A percentile compares a stretch with the other conserved stretches of the same genome.
These are phyloP conservation scores for Dryobotodes eremita DNA, from an alignment of 2,888 invertebrate species.

Conservation along the genomic window DNA sequence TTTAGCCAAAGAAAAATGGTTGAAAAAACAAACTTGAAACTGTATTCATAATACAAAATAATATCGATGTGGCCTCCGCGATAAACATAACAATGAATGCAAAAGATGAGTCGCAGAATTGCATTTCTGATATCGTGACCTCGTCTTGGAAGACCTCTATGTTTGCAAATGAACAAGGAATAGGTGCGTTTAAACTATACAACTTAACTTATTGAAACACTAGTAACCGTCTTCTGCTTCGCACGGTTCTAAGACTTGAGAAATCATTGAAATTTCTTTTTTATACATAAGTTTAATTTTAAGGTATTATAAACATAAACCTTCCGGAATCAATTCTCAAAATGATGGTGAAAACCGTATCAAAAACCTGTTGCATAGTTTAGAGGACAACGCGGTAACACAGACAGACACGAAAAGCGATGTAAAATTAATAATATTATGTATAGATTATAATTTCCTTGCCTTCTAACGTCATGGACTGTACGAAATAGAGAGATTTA, in stretches of 20 bases:
- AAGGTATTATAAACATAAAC: too few relatives aligned
- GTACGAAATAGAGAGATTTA: not conserved
- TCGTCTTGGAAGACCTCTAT: not conserved
- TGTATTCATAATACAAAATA: not conserved
- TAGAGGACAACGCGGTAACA: not conserved
- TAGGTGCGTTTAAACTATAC: not conserved
- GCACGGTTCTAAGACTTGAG: not conserved
- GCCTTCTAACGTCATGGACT: not conserved
- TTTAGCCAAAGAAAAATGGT: not conserved
- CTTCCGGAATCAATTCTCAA: not conserved
- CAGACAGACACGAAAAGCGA: not conserved
- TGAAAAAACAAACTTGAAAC: not conserved
- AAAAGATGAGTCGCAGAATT: not conserved
- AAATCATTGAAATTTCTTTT: not conserved
- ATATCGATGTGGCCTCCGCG: not conserved
- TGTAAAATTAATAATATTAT: too few relatives aligned
- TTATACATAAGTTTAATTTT: not conserved
- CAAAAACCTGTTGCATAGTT: not conserved
- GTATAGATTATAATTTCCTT: not conserved
- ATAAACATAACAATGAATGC: not conserved
- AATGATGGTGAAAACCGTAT: not conserved
- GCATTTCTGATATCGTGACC: conserved; percentile 16
- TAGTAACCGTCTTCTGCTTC: not conserved
- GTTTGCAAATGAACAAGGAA: not conserved
- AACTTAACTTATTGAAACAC: not conserved